Conservation (phyloP, 1,140 invertebrate species). For the Macrocentrus cingulum region DNA sequence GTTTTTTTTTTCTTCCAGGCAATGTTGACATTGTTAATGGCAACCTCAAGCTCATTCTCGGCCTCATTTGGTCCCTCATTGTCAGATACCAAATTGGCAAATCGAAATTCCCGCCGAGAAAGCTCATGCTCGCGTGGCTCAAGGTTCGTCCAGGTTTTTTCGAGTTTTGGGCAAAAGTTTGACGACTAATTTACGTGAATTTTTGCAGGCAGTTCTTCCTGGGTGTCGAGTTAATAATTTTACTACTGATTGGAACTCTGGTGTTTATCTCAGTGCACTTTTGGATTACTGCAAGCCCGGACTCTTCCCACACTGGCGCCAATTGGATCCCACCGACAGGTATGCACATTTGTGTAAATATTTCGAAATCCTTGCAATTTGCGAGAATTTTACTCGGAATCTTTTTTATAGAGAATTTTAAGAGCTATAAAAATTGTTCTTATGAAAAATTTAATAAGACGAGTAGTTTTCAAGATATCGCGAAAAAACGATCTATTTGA, state of each 20-base stretch:
- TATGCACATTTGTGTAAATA: conserved; percentile 60
- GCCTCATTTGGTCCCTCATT: conserved; percentile 96
- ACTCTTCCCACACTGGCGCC: conserved; percentile 87
- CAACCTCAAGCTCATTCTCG: conserved; percentile 93
- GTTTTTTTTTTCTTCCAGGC: conserved; percentile 66
- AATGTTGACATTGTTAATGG: conserved; percentile 98
- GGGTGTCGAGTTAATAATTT: conserved; percentile 93
- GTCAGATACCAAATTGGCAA: conserved; percentile 96
- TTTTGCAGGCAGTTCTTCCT: conserved; percentile 79
- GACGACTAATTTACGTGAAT: conserved; percentile 28
- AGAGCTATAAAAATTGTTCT: no score
- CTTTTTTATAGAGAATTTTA: no score
- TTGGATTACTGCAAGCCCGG: conserved; percentile 92
- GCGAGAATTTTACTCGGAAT: no score
- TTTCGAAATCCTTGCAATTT: no score
- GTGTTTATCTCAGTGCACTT: conserved; percentile 82
- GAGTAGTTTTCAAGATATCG: no score
- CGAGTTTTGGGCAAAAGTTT: conserved; percentile 10
- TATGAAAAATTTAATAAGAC: no score
- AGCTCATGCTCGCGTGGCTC: conserved; percentile 96
- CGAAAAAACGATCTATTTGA: no score
- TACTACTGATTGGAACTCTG: conserved; percentile 96
- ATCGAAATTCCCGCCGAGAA: conserved; percentile 96
- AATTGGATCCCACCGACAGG: conserved; percentile 71
- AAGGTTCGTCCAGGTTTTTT: conserved; percentile 63